Evolutionary conservation across 2,113 vertebrate genomes (phyloP), one percentile per base, ranked within the genome.

Genomic region (Machaerirhynchus nigripectus): DNA sequence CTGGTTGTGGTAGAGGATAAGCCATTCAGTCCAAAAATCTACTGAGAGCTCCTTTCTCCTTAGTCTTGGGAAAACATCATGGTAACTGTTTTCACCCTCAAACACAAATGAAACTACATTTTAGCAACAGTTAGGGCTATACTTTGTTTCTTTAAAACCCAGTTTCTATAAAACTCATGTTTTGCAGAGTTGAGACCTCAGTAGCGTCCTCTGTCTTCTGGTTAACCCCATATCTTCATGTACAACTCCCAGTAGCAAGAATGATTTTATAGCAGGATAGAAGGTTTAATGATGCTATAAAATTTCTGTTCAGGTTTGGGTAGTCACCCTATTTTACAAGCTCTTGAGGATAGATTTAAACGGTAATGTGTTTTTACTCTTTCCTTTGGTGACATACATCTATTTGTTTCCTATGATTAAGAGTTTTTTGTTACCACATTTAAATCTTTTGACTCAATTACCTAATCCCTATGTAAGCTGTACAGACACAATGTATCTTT

Each of bases 361-460:
- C 60, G 33, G 27, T 83, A 90, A 67, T 65, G 22, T 85, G 31
- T 42, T 95, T 87, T 94, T 73, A 69, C 37, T 73, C n/a, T 85
- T 91, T 91, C 55, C 53, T 74, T 88, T 74, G 40, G 65, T 82
- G 70, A 80, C n/a, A 46, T 42, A 39, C 17, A 28, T 83, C 12
- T 74, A 5, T 80, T 85, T 3, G 4, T 80, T 93, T 55, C 35
- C 13, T 80, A 10, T 90, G 59, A 85, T 94, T 95, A 75, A 71
- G 46, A 44, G 20, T 30, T 88, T 89, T 81, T 69, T 86, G 85
- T 93, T 95, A 49, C 68, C 27, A 59, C 21, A 31, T 74, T 90
- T 84, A 84, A 96, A 84, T 95, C 5, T 74, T 93, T 89, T 89
- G 42, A 90, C 24, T 94, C 47, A 70, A 80, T 93, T 95, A 91